Evolutionary conservation across 2,113 vertebrate genomes (phyloP), one percentile per base, ranked within the genome.

Genomic region (Harpagus bidentatus): DNA sequence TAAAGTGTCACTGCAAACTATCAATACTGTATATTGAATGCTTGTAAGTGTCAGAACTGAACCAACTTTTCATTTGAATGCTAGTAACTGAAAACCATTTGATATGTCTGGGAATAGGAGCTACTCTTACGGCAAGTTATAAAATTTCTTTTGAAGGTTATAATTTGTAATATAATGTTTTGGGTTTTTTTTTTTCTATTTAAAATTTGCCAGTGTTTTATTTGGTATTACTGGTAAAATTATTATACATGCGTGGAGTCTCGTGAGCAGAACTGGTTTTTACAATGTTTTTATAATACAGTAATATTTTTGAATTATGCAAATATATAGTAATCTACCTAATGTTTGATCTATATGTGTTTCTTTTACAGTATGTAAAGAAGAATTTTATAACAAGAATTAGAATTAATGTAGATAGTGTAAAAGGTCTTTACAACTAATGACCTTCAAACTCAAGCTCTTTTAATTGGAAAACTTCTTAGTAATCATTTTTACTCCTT

Each of bases 1-100:
- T 98, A 73, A 99, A 99, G 93, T 99, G 99, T 95, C 99, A 99
- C 96, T 99, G 99, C 97, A 99, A 97, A 93, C 98, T 99, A 19
- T 98, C 97, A 84, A 90, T 90, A 62, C 97, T 99, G 2, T 99
- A 98, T 93, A 98, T 99, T 58, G 98, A 99, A 90, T 99, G 99
- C 97, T 97, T 98, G 99, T 99, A 98, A 96, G 99, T 98, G 40
- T 86, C 83, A 83, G 43, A 86, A 69, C 29, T 28, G 18, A 77
- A 48, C n/a, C 14, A 73, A 1, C n/a, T 93, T 91, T 72, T 72
- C 13, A 9, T 66, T 77, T 73, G 32, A 83, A 25, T 86, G 50
- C 29, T 66, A 2, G 43, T 38, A 36, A 48, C 42, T 88, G 53
- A 36, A 88, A 92, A 40, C 26, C 7, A 14, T 80, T 59, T 93